Percentiles rank a stretch among this genome's conserved stretches.
Conservation (phyloP, 2,113 vertebrate genomes). For the Phalacrocorax pelagicus region DNA sequence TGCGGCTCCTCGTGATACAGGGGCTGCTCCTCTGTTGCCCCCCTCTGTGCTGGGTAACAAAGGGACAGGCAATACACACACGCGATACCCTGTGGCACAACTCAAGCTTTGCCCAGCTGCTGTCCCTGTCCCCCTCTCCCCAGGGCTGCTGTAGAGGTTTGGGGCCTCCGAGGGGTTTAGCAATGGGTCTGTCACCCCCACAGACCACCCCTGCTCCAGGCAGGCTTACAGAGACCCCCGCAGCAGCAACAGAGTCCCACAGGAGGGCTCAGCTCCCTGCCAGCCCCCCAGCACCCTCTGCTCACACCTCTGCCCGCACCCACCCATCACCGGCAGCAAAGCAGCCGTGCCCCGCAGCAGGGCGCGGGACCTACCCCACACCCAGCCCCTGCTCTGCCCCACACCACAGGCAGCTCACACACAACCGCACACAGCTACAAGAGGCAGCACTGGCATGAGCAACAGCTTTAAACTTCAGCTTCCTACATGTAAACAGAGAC, state of each 20-base stretch:
- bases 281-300: neutral
- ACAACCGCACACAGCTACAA: accelerated
- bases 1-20: neutral
- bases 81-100: neutral
- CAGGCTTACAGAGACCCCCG: neutral
- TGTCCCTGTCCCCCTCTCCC: neutral
- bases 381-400: neutral
- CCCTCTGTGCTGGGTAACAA: neutral
- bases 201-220: neutral
- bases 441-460: neutral
- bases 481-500: neutral
- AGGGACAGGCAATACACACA: neutral
- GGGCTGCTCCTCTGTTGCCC: neutral
- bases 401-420: neutral
- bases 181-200: neutral
- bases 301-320: neutral
- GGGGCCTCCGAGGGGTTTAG: neutral
- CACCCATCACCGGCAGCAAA: accelerated
- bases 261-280: neutral
- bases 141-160: neutral
- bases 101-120: neutral
- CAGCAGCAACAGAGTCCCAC: neutral
- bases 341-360: neutral
- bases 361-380: neutral
- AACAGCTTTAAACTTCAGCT: neutral